Evolutionary conservation across 2,797 vertebrate species (phyloP), one percentile per base, ranked within the genome.

Genomic region (Oryzias sinensis): DNA sequence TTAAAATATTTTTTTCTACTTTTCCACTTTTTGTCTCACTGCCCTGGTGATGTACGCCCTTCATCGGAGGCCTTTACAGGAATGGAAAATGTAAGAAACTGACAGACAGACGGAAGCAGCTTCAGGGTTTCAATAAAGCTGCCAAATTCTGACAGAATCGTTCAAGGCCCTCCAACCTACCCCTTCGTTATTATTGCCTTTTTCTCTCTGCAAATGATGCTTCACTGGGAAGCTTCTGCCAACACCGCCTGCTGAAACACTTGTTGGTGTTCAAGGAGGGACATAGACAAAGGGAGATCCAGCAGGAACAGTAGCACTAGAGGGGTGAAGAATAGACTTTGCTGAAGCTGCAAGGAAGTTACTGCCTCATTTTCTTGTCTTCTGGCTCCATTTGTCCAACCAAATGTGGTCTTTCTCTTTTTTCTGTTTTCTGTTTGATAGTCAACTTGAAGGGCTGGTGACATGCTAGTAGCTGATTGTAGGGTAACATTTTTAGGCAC

Each of bases 191-290:
- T 75, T 46, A 53, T 56, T 1, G 43, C 60, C 62, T 82, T 76
- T 81, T 58, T 33, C 57, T 65, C 54, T 61, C 61, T 47, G 57
- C 65, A 83, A 85, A 80, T 72, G 61, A 82, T 76, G 68, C 62
- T 73, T 59, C 72, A 0, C 62, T 33, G 17, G 76, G 77, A 70
- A 74, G 74, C 59, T 68, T 56, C 33, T 51, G 70, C 62, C 6
- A 20, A 69, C 59, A 69, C 66, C 68, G 53, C 74, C 71, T 16
- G 59, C 69, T 74, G 71, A 66, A 65, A 53, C 56, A 70, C 59
- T 71, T 72, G 78, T 77, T 70, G 74, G 56, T 70, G 52, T 79
- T 79, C 22, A 60, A 69, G 54, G 58, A 62, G 68, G 57, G 64
- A 80, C 65, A 65, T 37, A 52, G 68, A 43, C 2, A 41, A 56